Conservation (phyloP, 2,113 vertebrate genomes). For the Coracopsis vasa region DNA sequence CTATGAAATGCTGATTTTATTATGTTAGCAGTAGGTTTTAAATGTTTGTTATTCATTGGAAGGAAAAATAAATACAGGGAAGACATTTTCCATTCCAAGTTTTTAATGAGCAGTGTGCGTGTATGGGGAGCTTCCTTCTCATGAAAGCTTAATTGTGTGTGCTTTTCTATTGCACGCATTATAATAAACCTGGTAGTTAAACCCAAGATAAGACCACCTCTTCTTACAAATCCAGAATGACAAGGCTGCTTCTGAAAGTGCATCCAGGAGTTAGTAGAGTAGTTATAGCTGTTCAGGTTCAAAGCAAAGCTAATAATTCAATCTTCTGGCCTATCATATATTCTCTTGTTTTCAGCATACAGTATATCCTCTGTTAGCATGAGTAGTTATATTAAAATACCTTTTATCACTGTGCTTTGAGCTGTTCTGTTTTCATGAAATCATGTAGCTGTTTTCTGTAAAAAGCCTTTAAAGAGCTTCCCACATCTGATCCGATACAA, state of each 20-base stretch:
- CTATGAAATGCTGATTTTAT: neutral
- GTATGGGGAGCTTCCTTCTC: neutral
- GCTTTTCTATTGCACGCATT: neutral
- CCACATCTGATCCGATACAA: neutral
- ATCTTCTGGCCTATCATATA: neutral
- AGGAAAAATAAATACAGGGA: neutral
- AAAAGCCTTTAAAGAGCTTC: neutral
- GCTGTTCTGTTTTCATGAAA: conserved; percentile 6
- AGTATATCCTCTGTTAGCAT: neutral
- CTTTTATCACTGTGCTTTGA: neutral
- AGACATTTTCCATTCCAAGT: neutral
- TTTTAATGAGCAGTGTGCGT: neutral
- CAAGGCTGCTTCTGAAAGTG: neutral
- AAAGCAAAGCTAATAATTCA: conserved; percentile 24
- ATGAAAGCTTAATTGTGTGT: neutral
- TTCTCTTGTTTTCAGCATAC: neutral
- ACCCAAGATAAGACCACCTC: neutral
- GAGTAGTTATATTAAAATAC: neutral
- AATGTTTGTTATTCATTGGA: neutral
- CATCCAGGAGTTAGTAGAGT: neutral
- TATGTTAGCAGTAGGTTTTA: neutral
- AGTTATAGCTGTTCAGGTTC: conserved; percentile 14
- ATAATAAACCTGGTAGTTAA: neutral
- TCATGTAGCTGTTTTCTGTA: neutral
- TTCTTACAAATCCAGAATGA: neutral